Evolutionary conservation across 2,888 invertebrate species (phyloP).

Genomic region (Agonum fuliginosum): DNA sequence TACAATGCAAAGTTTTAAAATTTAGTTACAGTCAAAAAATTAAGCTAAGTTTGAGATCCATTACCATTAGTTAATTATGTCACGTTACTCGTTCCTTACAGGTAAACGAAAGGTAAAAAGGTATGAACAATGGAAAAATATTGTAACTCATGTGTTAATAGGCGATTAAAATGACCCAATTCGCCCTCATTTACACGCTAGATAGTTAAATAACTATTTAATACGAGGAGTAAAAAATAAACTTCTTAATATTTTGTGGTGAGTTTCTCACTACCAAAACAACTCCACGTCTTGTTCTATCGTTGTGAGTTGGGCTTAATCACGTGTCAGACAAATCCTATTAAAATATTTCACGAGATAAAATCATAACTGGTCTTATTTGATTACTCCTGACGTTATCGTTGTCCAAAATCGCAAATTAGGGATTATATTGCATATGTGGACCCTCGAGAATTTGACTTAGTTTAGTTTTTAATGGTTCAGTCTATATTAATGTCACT

Average conservation of each 20-base stretch:
- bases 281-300: conserved; percentile 42
- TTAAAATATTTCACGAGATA: conserved; percentile 52
- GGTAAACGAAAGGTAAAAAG: too few relatives aligned
- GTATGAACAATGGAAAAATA: too few relatives aligned
- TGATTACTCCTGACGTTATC: conserved; percentile 54
- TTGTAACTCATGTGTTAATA: too few relatives aligned
- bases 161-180: too few relatives aligned
- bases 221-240: too few relatives aligned
- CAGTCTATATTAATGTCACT: neutral
- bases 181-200: too few relatives aligned
- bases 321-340: conserved; percentile 57
- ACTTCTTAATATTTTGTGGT: conserved; percentile 14
- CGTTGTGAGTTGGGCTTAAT: conserved; percentile 40
- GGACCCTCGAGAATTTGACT: conserved; percentile 16
- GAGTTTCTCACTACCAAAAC: conserved; percentile 8
- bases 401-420: conserved; percentile 53
- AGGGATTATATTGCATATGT: conserved; percentile 42
- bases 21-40: too few relatives aligned
- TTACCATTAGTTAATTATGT: too few relatives aligned
- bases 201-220: too few relatives aligned
- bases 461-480: neutral
- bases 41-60: too few relatives aligned
- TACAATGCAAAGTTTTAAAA: too few relatives aligned
- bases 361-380: conserved; percentile 58
- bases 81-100: too few relatives aligned